Conservation (phyloP, 2,113 vertebrate genomes). For the Gadus macrocephalus region DNA sequence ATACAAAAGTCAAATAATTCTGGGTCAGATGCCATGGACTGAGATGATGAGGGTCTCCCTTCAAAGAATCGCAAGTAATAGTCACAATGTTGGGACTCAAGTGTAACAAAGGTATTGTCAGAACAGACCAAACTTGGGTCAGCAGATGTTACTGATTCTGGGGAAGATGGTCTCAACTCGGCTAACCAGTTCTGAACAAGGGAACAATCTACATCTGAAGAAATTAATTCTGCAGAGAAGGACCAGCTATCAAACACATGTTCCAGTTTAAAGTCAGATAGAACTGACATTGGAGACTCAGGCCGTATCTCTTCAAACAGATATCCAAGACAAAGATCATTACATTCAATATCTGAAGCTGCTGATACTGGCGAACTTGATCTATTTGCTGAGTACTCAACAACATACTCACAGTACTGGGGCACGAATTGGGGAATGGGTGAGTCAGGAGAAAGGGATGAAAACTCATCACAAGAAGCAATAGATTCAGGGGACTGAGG, state of each 20-base stretch:
- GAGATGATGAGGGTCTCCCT: background rate
- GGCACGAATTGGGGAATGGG: background rate
- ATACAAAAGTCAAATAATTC: constrained; percentile 3
- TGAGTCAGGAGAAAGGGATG: background rate
- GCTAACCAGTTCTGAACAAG: background rate
- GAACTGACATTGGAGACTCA: background rate
- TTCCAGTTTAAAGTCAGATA: background rate
- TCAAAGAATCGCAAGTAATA: constrained; percentile 16
- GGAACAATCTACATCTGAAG: background rate
- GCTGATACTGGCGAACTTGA: constrained; percentile 1
- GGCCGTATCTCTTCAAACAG: background rate
- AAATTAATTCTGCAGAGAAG: background rate
- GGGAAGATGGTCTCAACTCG: constrained; percentile 4
- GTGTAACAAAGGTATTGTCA: background rate
- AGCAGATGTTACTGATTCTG: background rate
- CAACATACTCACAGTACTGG: background rate
- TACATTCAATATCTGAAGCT: background rate
- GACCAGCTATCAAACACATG: background rate
- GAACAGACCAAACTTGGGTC: background rate
- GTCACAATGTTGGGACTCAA: constrained; percentile 5
- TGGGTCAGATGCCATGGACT: background rate
- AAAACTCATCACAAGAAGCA: background rate
- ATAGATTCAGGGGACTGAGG: background rate
- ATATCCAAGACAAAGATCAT: background rate
- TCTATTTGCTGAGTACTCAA: background rate